Evolutionary conservation across 2,888 invertebrate genomes (phyloP).

Genomic region (Yponomeuta evonymella): DNA sequence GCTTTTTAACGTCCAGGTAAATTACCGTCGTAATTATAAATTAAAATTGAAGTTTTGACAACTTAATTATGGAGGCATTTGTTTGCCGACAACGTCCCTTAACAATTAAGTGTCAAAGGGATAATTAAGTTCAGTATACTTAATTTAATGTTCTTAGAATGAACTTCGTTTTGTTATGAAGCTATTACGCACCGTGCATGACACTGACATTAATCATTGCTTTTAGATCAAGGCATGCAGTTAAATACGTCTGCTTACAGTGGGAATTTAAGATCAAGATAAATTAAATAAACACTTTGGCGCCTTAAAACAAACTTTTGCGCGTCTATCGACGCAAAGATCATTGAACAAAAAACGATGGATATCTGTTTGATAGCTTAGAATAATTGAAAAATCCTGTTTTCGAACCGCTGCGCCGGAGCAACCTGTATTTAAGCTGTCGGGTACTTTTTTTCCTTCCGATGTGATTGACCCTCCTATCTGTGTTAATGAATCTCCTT

Average conservation of each 20-base stretch:
- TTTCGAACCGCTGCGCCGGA: not conserved
- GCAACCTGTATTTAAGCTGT: not conserved
- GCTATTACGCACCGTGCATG: not conserved
- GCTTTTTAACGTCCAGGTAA: not conserved
- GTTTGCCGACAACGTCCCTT: not conserved
- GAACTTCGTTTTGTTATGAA: not conserved
- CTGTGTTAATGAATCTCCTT: not conserved
- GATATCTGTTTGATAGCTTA: not conserved
- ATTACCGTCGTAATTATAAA: not conserved
- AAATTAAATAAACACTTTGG: not conserved
- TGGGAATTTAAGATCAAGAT: not conserved
- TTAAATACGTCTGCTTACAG: not conserved
- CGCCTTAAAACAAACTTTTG: not conserved
- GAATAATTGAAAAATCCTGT: slow-evolving; percentile 1
- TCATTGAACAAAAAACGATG: not conserved
- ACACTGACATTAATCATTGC: not conserved
- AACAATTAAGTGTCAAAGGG: not conserved
- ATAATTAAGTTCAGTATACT: not conserved
- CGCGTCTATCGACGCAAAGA: not conserved
- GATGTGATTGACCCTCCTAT: not conserved
- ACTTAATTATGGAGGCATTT: not conserved
- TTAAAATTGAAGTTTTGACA: not conserved
- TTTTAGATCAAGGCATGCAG: not conserved
- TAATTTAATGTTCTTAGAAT: not conserved
- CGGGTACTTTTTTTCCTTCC: not conserved